A percentile compares a stretch with the other conserved stretches of the same genome.
These are phyloP conservation scores for Falco peregrinus DNA, from an alignment of 2,797 vertebrate genomes.

Conservation along the genomic window DNA sequence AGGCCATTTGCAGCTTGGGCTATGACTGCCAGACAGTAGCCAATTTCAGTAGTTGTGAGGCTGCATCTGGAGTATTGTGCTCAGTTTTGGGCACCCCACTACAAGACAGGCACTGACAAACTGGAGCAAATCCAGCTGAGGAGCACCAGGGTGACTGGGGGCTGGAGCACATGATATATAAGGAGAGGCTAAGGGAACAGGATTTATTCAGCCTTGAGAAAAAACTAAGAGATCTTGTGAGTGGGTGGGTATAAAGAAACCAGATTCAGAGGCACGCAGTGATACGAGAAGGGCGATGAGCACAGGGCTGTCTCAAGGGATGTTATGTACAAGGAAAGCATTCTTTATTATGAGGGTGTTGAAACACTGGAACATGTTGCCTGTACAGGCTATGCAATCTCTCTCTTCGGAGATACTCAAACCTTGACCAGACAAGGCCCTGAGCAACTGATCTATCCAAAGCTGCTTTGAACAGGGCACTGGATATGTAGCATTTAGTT, in stretches of 20 bases:
- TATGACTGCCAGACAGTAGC: background rate
- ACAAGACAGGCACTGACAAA: background rate
- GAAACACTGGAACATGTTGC: background rate
- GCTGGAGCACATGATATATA: background rate
- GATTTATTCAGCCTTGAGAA: background rate
- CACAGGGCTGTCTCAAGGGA: background rate
- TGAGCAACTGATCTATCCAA: background rate
- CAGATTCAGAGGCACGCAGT: fast-evolving
- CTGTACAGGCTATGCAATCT: background rate
- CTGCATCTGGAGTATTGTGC: background rate
- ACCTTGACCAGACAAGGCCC: background rate
- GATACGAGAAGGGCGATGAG: background rate
- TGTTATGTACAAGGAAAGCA: background rate
- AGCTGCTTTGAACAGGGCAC: background rate
- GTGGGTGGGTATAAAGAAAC: background rate
- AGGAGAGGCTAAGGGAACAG: background rate
- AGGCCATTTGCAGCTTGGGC: background rate
- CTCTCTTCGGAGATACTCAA: background rate
- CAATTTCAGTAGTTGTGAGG: background rate
- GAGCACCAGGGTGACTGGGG: background rate
- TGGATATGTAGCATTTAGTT: background rate
- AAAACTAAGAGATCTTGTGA: background rate
- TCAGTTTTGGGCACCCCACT: background rate
- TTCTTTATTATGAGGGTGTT: background rate
- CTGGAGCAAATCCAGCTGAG: background rate